Evolutionary conservation across 2,888 invertebrate species (phyloP).

Genomic region (Cremastinae sp.): DNA sequence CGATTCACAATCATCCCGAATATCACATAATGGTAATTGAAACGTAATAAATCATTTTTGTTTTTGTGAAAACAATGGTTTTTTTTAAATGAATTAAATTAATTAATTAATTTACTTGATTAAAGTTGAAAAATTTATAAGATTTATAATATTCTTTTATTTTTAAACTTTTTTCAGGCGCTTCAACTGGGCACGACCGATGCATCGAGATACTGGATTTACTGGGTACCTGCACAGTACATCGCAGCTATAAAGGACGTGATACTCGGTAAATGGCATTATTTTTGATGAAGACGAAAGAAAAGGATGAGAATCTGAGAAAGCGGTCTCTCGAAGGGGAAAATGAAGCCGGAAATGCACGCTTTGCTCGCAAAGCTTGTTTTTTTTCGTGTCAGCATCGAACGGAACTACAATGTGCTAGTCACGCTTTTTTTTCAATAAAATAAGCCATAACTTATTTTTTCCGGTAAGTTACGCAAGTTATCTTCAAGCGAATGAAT

Average conservation of each 20-base stretch:
- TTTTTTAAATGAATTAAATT: no score
- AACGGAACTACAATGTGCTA: constrained; percentile 73
- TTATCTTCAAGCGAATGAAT: constrained; percentile 36
- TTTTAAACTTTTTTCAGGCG: constrained; percentile 86
- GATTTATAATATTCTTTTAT: constrained; percentile 21
- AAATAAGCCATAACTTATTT: constrained; percentile 76
- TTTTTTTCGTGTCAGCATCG: constrained; percentile 70
- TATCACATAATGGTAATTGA: constrained; percentile 92
- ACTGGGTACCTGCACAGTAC: constrained; percentile 96
- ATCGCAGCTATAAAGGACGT: constrained; percentile 95
- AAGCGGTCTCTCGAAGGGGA: constrained; percentile 18
- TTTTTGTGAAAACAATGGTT: no score
- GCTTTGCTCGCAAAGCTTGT: constrained; percentile 71
- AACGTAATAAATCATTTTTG: background rate
- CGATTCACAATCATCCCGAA: constrained; percentile 93
- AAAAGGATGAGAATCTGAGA: constrained; percentile 8
- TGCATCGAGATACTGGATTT: constrained; percentile 95
- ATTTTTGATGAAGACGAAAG: constrained; percentile 82
- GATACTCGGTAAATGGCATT: constrained; percentile 92
- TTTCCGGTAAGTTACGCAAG: constrained; percentile 47
- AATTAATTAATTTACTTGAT: no score
- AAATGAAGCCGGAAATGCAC: constrained; percentile 29
- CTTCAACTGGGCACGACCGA: constrained; percentile 95
- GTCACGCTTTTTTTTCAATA: constrained; percentile 73
- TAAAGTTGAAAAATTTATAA: background rate